A percentile compares a stretch with the other conserved stretches of the same genome.
These are phyloP conservation scores for Chrysomallon squamiferum DNA, from an alignment of 1,140 invertebrate genomes.

Conservation along the genomic window DNA sequence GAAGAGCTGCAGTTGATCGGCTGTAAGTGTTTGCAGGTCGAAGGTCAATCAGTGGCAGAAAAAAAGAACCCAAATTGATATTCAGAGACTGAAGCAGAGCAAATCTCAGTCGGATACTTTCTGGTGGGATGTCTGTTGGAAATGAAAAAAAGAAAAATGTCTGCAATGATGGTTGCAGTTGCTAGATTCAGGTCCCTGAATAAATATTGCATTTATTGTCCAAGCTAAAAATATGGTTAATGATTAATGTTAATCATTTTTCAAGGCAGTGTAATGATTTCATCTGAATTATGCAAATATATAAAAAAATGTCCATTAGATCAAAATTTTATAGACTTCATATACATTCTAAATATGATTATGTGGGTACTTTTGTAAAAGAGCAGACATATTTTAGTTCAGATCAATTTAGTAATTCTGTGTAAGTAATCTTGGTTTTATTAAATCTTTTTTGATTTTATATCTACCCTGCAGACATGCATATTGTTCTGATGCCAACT, in stretches of 20 bases:
- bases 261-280: too few relatives aligned
- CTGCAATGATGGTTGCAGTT: background rate
- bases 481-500: conserved; percentile 48
- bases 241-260: too few relatives aligned
- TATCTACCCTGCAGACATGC: conserved; percentile 53
- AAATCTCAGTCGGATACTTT: conserved; percentile 59
- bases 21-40: conserved; percentile 51
- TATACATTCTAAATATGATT: too few relatives aligned
- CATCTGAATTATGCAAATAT: too few relatives aligned
- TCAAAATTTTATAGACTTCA: too few relatives aligned
- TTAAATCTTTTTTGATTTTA: too few relatives aligned
- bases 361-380: too few relatives aligned
- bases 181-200: too few relatives aligned
- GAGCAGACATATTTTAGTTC: too few relatives aligned
- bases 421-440: background rate
- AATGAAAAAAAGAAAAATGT: conserved; percentile 5
- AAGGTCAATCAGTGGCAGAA: conserved; percentile 60
- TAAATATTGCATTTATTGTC: too few relatives aligned
- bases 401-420: background rate
- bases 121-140: conserved; percentile 53
- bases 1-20: conserved; percentile 47
- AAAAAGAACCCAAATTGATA: conserved; percentile 57
- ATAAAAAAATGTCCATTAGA: too few relatives aligned
- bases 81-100: conserved; percentile 61
- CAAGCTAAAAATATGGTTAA: too few relatives aligned